phyloP scores from a whole-genome alignment of 2,888 invertebrate species.

The Ametastegia equiseti region DNA sequence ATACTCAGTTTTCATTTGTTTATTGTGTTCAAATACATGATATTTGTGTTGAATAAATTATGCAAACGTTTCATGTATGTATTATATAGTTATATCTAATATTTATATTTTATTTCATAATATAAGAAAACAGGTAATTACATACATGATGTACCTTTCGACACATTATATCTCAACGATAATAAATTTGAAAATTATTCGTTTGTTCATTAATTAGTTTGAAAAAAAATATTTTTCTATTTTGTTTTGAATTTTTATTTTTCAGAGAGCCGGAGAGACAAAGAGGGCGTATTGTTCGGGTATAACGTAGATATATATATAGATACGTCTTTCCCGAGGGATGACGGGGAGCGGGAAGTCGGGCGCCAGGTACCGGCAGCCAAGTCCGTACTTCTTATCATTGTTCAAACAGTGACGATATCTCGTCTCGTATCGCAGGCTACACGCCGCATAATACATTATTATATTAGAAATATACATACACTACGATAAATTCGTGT shows the following conservation, averaged over 20 bases:
- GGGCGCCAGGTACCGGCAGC: constrained; percentile 42
- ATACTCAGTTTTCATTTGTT: too few relatives aligned
- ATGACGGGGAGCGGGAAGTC: constrained; percentile 32
- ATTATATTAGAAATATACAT: constrained; percentile 55
- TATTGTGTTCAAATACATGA: too few relatives aligned
- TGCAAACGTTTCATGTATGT: too few relatives aligned
- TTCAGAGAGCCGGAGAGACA: neutral
- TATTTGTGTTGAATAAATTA: too few relatives aligned
- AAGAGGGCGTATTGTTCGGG: constrained; percentile 29
- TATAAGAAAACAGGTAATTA: too few relatives aligned
- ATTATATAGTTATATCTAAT: too few relatives aligned
- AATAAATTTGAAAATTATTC: neutral
- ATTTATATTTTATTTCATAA: too few relatives aligned
- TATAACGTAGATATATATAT: neutral
- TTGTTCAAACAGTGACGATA: constrained; percentile 66
- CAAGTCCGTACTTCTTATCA: constrained; percentile 63
- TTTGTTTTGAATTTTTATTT: neutral
- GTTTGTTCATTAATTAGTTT: neutral
- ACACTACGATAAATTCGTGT: constrained; percentile 43
- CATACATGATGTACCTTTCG: too few relatives aligned
- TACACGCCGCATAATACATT: constrained; percentile 54
- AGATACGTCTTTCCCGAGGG: constrained; percentile 23
- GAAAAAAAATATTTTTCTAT: neutral
- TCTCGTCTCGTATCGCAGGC: constrained; percentile 53
- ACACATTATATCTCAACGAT: neutral